These are phyloP conservation scores for Gastracanthus pulcherrimus DNA, from an alignment of 2,888 invertebrate species.

Conservation along the genomic window DNA sequence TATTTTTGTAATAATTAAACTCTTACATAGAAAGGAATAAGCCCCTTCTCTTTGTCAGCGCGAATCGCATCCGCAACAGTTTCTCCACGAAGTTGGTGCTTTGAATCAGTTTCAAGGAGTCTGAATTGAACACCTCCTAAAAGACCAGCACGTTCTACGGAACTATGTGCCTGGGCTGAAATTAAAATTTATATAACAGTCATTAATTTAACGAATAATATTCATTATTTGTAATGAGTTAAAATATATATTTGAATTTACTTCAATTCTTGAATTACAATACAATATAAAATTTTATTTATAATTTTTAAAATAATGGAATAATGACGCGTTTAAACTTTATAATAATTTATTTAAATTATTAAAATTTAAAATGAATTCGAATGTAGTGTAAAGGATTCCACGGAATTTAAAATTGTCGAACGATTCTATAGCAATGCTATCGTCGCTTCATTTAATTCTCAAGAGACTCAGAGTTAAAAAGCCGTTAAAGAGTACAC, in stretches of 20 bases:
- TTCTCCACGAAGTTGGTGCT: slow-evolving; percentile 87
- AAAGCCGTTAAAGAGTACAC: not conserved
- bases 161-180: slow-evolving; percentile 93
- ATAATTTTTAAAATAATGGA: too few species aligned
- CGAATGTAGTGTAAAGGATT: too few species aligned
- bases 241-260: too few species aligned
- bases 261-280: too few species aligned
- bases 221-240: too few species aligned
- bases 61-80: slow-evolving; percentile 88
- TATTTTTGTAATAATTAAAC: not conserved
- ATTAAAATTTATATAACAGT: slow-evolving; percentile 51
- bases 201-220: too few species aligned
- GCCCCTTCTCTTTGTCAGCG: slow-evolving; percentile 91
- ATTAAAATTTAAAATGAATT: not conserved
- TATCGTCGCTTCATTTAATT: too few species aligned
- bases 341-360: not conserved
- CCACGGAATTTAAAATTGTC: too few species aligned
- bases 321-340: not conserved
- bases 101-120: slow-evolving; percentile 85
- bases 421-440: too few species aligned
- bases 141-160: slow-evolving; percentile 94
- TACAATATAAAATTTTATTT: too few species aligned
- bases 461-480: not conserved
- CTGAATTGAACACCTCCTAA: slow-evolving; percentile 91
- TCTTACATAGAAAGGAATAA: slow-evolving; percentile 97